These are phyloP conservation scores for Parthenolecanium corni DNA, from an alignment of 2,888 invertebrate genomes.

Conservation along the genomic window DNA sequence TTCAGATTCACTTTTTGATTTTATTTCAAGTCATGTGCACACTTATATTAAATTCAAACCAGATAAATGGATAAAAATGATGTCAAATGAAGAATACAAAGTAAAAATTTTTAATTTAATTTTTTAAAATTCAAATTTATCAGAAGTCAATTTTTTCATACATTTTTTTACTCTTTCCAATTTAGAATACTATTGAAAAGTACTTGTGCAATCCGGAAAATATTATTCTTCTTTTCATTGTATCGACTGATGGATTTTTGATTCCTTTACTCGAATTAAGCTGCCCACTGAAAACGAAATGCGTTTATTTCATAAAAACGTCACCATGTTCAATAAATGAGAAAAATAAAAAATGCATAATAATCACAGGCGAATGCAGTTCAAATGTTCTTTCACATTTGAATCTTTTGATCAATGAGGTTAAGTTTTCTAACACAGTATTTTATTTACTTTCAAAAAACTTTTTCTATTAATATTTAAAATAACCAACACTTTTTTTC, in stretches of 20 bases:
- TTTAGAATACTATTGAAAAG: neutral
- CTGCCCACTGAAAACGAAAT: conserved; percentile 7
- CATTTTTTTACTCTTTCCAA: too few species aligned
- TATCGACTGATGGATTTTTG: conserved; percentile 16
- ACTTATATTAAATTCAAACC: conserved; percentile 10
- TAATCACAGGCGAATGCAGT: conserved; percentile 14
- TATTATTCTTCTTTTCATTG: neutral
- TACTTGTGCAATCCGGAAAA: neutral
- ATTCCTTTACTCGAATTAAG: conserved; percentile 1
- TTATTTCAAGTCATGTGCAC: conserved; percentile 4
- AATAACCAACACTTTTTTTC: too few species aligned
- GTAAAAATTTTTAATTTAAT: conserved; percentile 1
- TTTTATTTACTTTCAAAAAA: too few species aligned
- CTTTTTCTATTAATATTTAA: too few species aligned
- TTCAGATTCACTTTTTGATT: neutral
- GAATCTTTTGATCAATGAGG: conserved; percentile 12
- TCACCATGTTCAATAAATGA: neutral
- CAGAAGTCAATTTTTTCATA: neutral
- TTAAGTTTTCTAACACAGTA: neutral
- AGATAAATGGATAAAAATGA: conserved; percentile 26
- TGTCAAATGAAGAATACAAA: conserved; percentile 23
- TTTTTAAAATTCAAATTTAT: neutral
- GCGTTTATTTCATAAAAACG: conserved; percentile 19
- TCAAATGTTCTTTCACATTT: conserved; percentile 4
- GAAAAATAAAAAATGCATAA: conserved; percentile 7